phyloP scores from a whole-genome alignment of 2,113 vertebrate genomes.

The Odocoileus virginianus region DNA sequence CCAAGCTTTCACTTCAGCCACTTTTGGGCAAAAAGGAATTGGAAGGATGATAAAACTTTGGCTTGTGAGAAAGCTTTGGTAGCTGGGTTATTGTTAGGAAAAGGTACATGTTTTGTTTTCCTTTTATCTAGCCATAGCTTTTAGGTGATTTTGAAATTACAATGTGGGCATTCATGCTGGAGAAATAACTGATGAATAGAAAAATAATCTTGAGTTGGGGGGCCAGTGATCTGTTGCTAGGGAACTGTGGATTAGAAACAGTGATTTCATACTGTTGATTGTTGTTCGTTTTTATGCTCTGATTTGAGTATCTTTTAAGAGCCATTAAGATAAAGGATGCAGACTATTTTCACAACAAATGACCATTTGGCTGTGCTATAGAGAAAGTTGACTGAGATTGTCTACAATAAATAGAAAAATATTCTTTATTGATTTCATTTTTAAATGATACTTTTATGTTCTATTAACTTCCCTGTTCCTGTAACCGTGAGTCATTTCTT shows the following conservation, averaged over 20 bases:
- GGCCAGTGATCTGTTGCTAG: background rate
- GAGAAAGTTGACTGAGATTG: background rate
- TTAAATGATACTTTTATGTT: background rate
- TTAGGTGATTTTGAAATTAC: background rate
- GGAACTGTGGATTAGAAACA: rapidly evolving
- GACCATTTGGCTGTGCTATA: background rate
- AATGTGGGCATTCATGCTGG: background rate
- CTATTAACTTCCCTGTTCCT: background rate
- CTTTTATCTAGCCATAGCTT: background rate
- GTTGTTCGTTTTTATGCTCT: background rate
- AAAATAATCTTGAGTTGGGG: background rate
- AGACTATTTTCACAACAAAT: background rate
- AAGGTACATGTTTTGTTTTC: conserved; percentile 74
- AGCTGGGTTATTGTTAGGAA: conserved; percentile 78
- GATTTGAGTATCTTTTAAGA: background rate
- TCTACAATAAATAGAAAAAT: background rate
- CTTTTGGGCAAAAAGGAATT: conserved; percentile 83
- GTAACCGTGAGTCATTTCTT: background rate
- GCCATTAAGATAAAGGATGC: background rate
- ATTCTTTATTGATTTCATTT: background rate
- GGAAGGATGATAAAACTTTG: conserved; percentile 76
- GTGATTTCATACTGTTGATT: background rate
- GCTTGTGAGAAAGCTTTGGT: conserved; percentile 83
- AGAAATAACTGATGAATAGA: background rate
- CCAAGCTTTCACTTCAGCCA: conserved; percentile 88